Base-by-base conservation (phyloP, 2,797 vertebrate species). In the Myotis daubentonii region DNA sequence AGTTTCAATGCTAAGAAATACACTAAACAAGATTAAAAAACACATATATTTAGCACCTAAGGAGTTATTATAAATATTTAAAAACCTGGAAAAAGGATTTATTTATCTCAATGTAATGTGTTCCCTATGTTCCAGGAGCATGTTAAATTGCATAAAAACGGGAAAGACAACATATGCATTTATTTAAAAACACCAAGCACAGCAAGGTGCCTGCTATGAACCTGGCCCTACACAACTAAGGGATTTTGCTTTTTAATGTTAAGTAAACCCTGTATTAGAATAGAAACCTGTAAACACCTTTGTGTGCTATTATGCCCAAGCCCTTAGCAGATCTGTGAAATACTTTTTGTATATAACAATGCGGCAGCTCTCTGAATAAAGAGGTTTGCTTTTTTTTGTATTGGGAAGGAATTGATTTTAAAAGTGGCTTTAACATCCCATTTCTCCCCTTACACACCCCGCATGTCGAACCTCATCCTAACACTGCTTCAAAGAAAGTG, bases 401-500 rank as follows among this genome's bases (percentile, higher is more conserved):
- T n/a, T 41, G 36, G 33, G 36, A 30, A 94, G 36, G 79, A 92
- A 47, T 25, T 74, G 38, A 20, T 81, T 90, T 87, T 53, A 36
- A 76, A 89, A 89, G 53, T 65, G 89, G n/a, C 17, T 25, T 88
- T 78, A 88, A 38, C n/a, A 93, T 6, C 44, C 23, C 7, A 19
- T 60, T 12, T 82, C n/a, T 51, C 30, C 13, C 19, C 22, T 68
- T 51, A 55, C 9, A 60, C 74, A 71, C 17, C 16, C 12, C 25
- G 66, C 91, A 47, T 81, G 66, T 47, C 60, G 66, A 78, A 47
- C 9, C 49, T 53, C 33, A 22, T 68, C 65, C 65, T 53, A 28
- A 76, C 7, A 68, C 1, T 7, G 33, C 57, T 82, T 92, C 95
- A 94, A 62, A 88, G 72, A 75, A 88, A 93, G 47, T 86, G 93